Evolutionary conservation across 2,888 invertebrate species (phyloP).

Genomic region (Yponomeuta sedellus): DNA sequence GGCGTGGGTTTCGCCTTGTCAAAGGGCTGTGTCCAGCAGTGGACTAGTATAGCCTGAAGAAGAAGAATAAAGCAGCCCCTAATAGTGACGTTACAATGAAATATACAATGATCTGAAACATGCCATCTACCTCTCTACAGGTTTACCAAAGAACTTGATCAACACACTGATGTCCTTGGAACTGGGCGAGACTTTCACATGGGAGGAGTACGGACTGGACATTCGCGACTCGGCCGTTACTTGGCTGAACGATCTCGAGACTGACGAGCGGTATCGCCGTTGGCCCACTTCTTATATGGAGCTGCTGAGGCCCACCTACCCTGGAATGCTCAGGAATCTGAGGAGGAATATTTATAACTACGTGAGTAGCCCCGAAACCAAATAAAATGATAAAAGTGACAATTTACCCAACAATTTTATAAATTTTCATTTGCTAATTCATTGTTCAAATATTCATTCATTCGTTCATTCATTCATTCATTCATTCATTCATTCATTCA

Average conservation of each 20-base stretch:
- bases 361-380: conserved; percentile 56
- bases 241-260: conserved; percentile 97
- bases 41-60: no score
- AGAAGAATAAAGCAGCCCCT: no score
- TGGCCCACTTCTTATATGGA: conserved; percentile 95
- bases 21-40: no score
- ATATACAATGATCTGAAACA: neutral
- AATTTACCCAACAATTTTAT: no score
- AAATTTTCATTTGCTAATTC: no score
- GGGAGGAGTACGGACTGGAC: conserved; percentile 93
- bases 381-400: no score
- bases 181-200: conserved; percentile 74
- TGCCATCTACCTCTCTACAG: conserved; percentile 36
- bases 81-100: neutral
- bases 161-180: conserved; percentile 82
- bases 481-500: no score
- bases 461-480: no score
- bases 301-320: conserved; percentile 95
- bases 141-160: conserved; percentile 79
- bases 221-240: conserved; percentile 94
- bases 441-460: no score
- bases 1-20: no score
- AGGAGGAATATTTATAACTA: conserved; percentile 91
- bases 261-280: conserved; percentile 88
- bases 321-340: conserved; percentile 95